Base-by-base conservation (phyloP, 2,888 invertebrate species). In the Microctonus hyperodae region DNA sequence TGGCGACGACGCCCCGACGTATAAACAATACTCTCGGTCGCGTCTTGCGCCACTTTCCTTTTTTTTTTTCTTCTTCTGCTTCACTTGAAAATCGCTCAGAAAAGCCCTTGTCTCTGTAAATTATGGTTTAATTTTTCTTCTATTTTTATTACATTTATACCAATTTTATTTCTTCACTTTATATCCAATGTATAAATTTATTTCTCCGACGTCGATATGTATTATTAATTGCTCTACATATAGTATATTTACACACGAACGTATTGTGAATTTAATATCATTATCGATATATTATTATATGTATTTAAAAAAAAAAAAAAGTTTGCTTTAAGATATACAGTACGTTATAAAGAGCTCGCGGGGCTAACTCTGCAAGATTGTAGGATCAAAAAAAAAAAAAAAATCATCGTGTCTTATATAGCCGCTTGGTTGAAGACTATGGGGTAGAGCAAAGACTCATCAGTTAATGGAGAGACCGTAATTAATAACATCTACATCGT, bases 391-490 rank as follows among this genome's bases (percentile, higher is more conserved):
- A n/a, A n/a, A 4, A 44, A 44, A 44, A 20, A 16, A 16, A 44
- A 20, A 44, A 37, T 16, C 10, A 11, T n/a, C 16, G 10, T 25
- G 9, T 28, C 37, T 44, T 59, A 23, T 44, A 44, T 44, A 44
- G 44, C 44, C 25, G 25, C 44, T 44, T 44, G 44, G 59, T 59
- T 59, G 25, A 59, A 57, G 57, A 59, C 61, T 61, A 35, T 51
- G 48, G 37, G 35, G 63, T 50, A 57, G 69, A 70, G 51, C 25
- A 13, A 51, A 53, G 74, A 72, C 75, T 76, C 78, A 75, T 76
- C 76, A 76, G 76, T 75, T 78, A 75, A 78, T 76, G 77, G 77
- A 77, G 77, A 77, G 75, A 73, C 75, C 70, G 79, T 78, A 77
- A 79, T 79, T 79, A 79, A 79, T 79, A 77, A 78, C 74, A 69